Percentiles rank a stretch among this genome's conserved stretches.
These are phyloP conservation scores for Ceratosolen solmsi DNA, from an alignment of 1,140 invertebrate species.

Conservation along the genomic window DNA sequence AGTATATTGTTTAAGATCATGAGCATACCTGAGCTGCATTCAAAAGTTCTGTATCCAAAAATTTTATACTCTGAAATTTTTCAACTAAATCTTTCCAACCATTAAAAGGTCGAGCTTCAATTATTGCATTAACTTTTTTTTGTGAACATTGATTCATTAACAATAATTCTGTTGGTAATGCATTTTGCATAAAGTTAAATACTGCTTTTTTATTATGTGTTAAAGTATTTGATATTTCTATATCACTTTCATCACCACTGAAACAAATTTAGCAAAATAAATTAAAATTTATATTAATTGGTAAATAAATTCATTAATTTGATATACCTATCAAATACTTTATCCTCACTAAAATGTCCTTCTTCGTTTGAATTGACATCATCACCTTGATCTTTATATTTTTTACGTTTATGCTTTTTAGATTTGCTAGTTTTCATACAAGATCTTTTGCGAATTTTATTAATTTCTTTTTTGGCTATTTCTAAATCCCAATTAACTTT, in stretches of 20 bases:
- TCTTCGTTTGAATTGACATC: slow-evolving; percentile 68
- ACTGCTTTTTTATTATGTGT: slow-evolving; percentile 81
- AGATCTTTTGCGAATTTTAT: slow-evolving; percentile 54
- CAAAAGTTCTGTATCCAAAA: slow-evolving; percentile 80
- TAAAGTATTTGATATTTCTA: slow-evolving; percentile 80
- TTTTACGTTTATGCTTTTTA: slow-evolving; percentile 63
- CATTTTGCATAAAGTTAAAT: slow-evolving; percentile 84
- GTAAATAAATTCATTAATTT: neutral
- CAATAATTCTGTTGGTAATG: slow-evolving; percentile 78
- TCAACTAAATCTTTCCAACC: slow-evolving; percentile 83
- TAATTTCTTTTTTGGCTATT: slow-evolving; percentile 31
- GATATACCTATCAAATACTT: slow-evolving; percentile 71
- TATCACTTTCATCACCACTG: slow-evolving; percentile 83
- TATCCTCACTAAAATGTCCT: slow-evolving; percentile 60
- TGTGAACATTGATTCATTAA: slow-evolving; percentile 81
- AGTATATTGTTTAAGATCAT: neutral
- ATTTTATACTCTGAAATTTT: slow-evolving; percentile 81
- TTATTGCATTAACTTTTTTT: slow-evolving; percentile 82
- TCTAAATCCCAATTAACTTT: slow-evolving; percentile 63
- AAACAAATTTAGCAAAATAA: slow-evolving; percentile 38
- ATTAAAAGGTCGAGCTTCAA: slow-evolving; percentile 80
- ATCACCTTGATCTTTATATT: slow-evolving; percentile 58
- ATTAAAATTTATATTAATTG: slow-evolving; percentile 17
- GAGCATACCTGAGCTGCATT: slow-evolving; percentile 78
- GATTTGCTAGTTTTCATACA: slow-evolving; percentile 31